Conservation (phyloP, 2,113 vertebrate species). For the human (Homo sapiens) region DNA sequence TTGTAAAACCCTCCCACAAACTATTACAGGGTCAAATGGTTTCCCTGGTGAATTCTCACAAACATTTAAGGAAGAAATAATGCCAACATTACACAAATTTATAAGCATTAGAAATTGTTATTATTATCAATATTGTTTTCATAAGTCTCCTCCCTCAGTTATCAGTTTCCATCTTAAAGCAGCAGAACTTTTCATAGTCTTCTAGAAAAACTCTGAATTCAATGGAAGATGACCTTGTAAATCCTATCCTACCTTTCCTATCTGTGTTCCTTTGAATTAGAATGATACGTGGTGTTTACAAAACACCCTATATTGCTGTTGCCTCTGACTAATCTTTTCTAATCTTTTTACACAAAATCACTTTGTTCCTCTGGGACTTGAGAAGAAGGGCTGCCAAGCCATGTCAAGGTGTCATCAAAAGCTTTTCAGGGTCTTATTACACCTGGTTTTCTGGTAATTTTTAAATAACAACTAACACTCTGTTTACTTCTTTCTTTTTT, state of each 20-base stretch:
- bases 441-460: slow-evolving; percentile 12
- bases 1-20: neutral
- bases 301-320: neutral
- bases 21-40: neutral
- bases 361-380: neutral
- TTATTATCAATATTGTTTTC: neutral
- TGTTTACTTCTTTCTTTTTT: slow-evolving; percentile 25
- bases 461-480: neutral
- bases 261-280: slow-evolving; percentile 23
- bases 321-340: neutral
- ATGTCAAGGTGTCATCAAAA: neutral
- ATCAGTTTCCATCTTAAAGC: neutral
- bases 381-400: neutral
- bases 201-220: slow-evolving; percentile 1
- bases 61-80: slow-evolving; percentile 41
- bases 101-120: neutral
- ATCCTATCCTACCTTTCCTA: neutral
- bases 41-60: neutral
- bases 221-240: neutral
- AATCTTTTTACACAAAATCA: slow-evolving; percentile 4
- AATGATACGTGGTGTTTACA: neutral
- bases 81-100: neutral
- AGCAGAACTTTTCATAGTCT: neutral
- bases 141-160: neutral
- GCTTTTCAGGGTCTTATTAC: neutral